Conservation (phyloP, 2,797 vertebrate genomes). For the Carduelis carduelis region DNA sequence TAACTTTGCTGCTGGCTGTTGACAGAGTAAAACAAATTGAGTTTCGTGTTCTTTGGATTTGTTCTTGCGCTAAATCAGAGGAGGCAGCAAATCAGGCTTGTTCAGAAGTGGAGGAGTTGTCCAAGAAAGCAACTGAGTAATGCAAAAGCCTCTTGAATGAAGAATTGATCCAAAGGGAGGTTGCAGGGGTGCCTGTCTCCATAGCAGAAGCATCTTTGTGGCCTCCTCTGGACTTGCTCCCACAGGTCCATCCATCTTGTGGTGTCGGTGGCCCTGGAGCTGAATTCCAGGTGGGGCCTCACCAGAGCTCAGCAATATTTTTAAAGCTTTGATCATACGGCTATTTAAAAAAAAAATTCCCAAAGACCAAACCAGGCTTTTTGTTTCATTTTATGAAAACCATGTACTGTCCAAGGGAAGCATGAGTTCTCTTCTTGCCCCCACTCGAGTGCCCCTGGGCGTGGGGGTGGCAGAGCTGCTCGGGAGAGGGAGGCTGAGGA, state of each 20-base stretch:
- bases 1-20: background rate
- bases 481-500: background rate
- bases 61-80: background rate
- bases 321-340: background rate
- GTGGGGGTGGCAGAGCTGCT: background rate
- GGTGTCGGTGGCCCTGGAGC: accelerated
- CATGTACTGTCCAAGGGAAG: accelerated
- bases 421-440: accelerated
- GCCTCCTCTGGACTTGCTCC: background rate
- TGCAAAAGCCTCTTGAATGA: background rate
- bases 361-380: background rate
- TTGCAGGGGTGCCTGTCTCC: background rate
- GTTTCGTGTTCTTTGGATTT: background rate
- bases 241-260: background rate
- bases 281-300: background rate
- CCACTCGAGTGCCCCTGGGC: accelerated
- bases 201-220: background rate
- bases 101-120: background rate
- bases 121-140: background rate
- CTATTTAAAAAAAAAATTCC: background rate
- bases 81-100: background rate
- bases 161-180: background rate
- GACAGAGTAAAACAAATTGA: background rate
- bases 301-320: background rate
- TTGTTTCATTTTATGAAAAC: background rate